A percentile compares a stretch with the other conserved stretches of the same genome.
phyloP scores from a whole-genome alignment of 2,888 invertebrate genomes.

The Cephus spinipes region DNA sequence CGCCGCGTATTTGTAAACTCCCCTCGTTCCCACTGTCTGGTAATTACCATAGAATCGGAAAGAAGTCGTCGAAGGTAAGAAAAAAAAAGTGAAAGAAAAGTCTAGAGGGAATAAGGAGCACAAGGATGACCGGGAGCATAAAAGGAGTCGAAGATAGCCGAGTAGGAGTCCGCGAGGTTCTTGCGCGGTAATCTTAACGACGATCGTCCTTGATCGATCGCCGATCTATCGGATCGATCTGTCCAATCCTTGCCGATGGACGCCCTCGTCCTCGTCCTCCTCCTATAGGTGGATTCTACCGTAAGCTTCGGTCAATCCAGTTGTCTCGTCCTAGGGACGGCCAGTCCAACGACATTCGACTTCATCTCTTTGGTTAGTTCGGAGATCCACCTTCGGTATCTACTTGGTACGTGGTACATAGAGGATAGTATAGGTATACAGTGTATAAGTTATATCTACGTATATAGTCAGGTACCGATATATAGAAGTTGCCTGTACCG shows the following conservation, averaged over 20 bases:
- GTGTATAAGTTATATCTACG: not conserved
- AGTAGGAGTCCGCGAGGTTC: not conserved
- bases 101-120: not conserved
- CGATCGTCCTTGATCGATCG: not conserved
- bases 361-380: conserved; percentile 45
- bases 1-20: not conserved
- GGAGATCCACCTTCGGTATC: not conserved
- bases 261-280: not conserved
- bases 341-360: conserved; percentile 44
- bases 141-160: not conserved
- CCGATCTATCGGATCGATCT: not conserved
- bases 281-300: not conserved
- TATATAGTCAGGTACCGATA: not conserved
- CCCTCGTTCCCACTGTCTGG: not conserved
- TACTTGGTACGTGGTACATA: not conserved
- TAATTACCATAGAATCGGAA: not conserved
- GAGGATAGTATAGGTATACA: not conserved
- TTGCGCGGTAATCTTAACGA: not conserved
- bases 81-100: not conserved
- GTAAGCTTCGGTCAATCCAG: not conserved
- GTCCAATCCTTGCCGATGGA: not conserved
- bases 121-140: not conserved
- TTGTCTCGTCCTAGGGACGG: not conserved
- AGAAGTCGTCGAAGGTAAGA: not conserved
- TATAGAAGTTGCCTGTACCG: not conserved